A percentile compares a stretch with the other conserved stretches of the same genome.
Evolutionary conservation across 2,113 vertebrate genomes (phyloP).

Genomic region (Heterotilapia buettikoferi): DNA sequence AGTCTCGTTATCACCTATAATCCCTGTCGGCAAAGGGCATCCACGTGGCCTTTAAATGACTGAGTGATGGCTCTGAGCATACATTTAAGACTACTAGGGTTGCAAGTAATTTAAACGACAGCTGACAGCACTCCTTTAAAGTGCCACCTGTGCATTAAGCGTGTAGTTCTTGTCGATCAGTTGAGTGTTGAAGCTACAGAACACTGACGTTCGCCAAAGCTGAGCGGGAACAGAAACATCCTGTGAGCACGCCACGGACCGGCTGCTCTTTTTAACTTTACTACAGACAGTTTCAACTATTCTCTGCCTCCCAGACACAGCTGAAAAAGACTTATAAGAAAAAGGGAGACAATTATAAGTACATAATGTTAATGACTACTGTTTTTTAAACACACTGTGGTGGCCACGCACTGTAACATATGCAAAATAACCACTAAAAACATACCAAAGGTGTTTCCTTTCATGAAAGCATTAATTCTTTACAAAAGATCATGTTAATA

Average conservation of each 20-base stretch:
- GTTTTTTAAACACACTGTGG: constrained; percentile 21
- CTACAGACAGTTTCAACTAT: background rate
- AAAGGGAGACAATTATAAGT: constrained; percentile 60
- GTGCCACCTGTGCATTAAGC: constrained; percentile 6
- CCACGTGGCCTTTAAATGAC: background rate
- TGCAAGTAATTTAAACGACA: constrained; percentile 11
- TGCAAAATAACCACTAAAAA: constrained; percentile 28
- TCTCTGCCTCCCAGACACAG: constrained; percentile 38
- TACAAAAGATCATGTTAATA: background rate
- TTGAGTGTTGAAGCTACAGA: background rate
- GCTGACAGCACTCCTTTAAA: background rate
- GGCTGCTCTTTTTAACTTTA: background rate
- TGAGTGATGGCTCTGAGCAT: background rate
- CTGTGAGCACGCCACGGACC: background rate
- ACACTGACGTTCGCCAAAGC: background rate
- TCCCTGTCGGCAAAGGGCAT: background rate
- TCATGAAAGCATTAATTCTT: background rate
- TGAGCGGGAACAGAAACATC: background rate
- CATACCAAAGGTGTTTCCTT: background rate
- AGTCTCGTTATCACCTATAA: background rate
- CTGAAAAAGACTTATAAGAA: constrained; percentile 37
- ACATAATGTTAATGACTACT: constrained; percentile 31
- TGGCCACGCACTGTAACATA: constrained; percentile 43
- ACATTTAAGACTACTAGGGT: background rate
- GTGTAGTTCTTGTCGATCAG: background rate